Conservation (phyloP, 2,113 vertebrate genomes). For the Arenaria interpres region DNA sequence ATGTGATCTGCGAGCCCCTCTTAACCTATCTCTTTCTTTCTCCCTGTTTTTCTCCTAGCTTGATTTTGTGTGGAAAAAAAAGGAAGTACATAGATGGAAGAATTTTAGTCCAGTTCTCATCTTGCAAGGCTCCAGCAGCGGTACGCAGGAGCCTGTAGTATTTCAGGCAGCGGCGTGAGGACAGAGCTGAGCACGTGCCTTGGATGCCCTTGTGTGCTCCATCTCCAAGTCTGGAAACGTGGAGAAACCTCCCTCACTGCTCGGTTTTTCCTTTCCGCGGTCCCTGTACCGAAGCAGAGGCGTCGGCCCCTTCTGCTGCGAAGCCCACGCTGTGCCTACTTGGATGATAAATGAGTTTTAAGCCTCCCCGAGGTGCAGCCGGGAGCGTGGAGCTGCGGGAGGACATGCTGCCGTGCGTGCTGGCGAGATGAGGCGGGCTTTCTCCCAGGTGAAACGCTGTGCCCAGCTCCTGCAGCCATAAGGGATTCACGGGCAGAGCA, state of each 20-base stretch:
- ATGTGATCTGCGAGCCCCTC: neutral
- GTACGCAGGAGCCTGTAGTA: neutral
- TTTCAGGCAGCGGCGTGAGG: neutral
- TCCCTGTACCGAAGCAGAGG: neutral
- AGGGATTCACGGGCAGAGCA: neutral
- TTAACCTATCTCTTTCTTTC: neutral
- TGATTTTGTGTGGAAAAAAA: neutral
- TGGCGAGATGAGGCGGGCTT: neutral
- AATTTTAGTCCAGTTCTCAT: neutral
- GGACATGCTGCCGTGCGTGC: neutral
- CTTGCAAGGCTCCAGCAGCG: neutral
- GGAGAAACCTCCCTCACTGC: neutral
- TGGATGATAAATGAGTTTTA: conserved; percentile 33
- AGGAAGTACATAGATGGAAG: neutral
- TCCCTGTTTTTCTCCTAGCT: neutral
- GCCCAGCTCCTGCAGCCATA: neutral
- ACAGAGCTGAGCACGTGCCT: rapidly evolving
- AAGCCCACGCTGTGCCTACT: neutral
- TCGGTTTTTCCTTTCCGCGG: neutral
- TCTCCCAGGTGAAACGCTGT: rapidly evolving
- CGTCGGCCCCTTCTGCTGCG: neutral
- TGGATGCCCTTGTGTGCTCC: neutral
- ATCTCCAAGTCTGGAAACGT: neutral
- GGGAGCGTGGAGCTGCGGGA: neutral
- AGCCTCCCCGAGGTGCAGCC: neutral